Evolutionary conservation across 2,797 vertebrate species (phyloP).

Genomic region (Danio tinwini): DNA sequence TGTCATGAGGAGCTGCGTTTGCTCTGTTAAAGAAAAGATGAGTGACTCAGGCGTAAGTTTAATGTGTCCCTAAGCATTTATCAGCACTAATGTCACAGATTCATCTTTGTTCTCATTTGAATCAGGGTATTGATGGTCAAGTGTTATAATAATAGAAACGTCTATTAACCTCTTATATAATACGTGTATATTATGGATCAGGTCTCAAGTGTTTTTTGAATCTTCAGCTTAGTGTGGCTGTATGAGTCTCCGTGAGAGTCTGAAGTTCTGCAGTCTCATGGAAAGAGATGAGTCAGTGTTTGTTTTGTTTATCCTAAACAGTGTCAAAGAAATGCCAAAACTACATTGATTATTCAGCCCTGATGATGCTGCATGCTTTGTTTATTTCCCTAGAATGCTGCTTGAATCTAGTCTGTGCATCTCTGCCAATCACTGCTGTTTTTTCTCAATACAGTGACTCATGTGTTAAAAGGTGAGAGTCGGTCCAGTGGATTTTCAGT

Average conservation of each 20-base stretch:
- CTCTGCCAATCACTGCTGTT: background rate
- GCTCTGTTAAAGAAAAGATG: background rate
- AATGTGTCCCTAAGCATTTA: background rate
- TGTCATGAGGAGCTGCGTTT: constrained; percentile 5
- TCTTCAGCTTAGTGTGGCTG: background rate
- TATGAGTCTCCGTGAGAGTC: background rate
- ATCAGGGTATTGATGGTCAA: constrained; percentile 5
- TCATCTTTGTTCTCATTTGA: background rate
- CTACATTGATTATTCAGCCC: background rate
- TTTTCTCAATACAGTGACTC: background rate
- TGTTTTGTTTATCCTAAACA: background rate
- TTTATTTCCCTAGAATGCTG: background rate
- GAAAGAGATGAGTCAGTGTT: background rate
- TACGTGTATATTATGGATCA: background rate
- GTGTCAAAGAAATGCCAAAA: constrained; percentile 1
- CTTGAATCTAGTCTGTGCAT: background rate
- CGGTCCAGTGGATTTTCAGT: background rate
- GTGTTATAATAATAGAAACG: background rate
- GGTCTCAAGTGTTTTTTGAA: background rate
- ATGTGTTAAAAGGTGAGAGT: background rate
- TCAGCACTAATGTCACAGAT: background rate
- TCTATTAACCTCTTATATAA: background rate
- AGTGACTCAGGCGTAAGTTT: background rate
- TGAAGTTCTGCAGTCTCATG: background rate
- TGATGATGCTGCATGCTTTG: background rate